Evolutionary conservation across 1,140 invertebrate species (phyloP).

Genomic region (Cheumatopsyche charites): DNA sequence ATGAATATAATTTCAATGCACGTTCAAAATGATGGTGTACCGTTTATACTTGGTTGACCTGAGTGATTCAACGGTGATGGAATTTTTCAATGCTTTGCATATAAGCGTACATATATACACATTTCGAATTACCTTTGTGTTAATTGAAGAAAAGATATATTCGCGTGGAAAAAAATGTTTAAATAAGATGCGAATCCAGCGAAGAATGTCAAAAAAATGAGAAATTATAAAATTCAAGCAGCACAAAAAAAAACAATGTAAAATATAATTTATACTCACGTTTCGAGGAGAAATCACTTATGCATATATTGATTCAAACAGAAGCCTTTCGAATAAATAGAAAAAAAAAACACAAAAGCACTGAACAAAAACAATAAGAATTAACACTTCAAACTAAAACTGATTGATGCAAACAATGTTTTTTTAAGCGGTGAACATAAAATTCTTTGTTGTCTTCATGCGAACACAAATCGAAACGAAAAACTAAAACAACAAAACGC

Average conservation of each 20-base stretch:
- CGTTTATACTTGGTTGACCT: constrained; percentile 15
- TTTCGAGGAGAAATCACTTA: background rate
- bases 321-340: no score
- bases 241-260: background rate
- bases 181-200: background rate
- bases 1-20: constrained; percentile 6
- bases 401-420: background rate
- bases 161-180: background rate
- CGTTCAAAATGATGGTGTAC: constrained; percentile 4
- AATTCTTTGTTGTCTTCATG: no score
- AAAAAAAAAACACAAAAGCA: background rate
- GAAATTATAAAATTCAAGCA: background rate
- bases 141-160: constrained; percentile 14
- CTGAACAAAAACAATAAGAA: constrained; percentile 17
- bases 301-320: background rate
- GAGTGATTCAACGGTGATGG: constrained; percentile 26
- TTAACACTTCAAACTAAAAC: constrained; percentile 17
- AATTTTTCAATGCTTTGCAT: constrained; percentile 22
- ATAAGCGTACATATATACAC: constrained; percentile 6
- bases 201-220: background rate
- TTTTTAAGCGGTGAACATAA: no score
- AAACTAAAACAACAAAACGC: no score
- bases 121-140: constrained; percentile 13
- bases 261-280: constrained; percentile 7
- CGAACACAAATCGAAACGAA: no score